Evolutionary conservation across 2,113 vertebrate genomes (phyloP).

Genomic region (Lepus americanus): DNA sequence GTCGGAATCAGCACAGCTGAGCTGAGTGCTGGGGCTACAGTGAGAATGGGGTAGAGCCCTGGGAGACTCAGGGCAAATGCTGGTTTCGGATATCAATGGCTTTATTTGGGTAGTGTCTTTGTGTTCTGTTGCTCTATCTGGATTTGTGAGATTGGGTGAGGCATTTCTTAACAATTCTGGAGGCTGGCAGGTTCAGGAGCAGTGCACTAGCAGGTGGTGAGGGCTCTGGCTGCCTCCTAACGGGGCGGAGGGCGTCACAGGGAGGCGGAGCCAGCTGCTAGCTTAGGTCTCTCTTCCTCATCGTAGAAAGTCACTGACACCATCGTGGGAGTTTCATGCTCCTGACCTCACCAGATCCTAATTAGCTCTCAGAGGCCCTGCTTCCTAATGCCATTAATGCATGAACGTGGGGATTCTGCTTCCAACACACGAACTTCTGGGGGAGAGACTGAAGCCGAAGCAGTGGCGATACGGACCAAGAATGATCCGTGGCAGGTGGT

Average conservation of each 20-base stretch:
- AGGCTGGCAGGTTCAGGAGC: neutral
- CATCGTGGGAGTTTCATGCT: neutral
- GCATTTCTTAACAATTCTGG: neutral
- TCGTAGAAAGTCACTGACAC: neutral
- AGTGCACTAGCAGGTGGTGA: neutral
- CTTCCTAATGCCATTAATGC: neutral
- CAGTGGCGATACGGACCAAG: neutral
- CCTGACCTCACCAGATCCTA: neutral
- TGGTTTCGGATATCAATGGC: rapidly evolving
- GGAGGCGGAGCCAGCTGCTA: neutral
- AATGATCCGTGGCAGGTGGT: neutral
- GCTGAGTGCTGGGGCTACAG: neutral
- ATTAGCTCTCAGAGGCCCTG: neutral
- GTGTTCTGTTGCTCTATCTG: neutral
- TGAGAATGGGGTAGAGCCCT: neutral
- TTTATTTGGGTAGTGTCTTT: rapidly evolving
- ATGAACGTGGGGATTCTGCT: too few relatives aligned
- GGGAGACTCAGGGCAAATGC: rapidly evolving
- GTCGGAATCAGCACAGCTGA: neutral
- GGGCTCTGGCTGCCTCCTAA: too few relatives aligned
- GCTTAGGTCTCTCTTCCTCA: neutral
- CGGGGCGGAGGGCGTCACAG: too few relatives aligned
- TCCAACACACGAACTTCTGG: too few relatives aligned
- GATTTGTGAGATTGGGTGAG: neutral
- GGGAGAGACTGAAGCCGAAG: too few relatives aligned